Percentiles rank a stretch among this genome's conserved stretches.
These are phyloP conservation scores for Sparus aurata DNA, from an alignment of 2,797 vertebrate species.

Conservation along the genomic window DNA sequence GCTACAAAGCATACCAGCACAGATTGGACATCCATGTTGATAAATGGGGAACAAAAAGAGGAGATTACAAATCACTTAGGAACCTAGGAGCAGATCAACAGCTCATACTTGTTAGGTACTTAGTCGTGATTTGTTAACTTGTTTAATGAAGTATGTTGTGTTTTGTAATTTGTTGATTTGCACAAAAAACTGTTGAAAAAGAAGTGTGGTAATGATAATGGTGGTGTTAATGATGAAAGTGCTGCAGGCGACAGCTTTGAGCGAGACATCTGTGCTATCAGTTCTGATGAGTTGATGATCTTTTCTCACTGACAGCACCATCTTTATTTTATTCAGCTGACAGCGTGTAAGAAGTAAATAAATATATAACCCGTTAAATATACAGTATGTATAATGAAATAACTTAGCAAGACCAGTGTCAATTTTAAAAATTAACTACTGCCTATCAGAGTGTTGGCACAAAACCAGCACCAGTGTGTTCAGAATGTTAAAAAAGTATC, in stretches of 20 bases:
- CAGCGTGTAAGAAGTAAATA: slow-evolving; percentile 10
- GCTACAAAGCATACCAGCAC: background rate
- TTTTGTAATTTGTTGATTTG: slow-evolving; percentile 69
- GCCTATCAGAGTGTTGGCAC: background rate
- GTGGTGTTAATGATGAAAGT: slow-evolving; percentile 51
- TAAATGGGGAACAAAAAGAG: background rate
- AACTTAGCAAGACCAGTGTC: background rate
- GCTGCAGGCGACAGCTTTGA: slow-evolving; percentile 43
- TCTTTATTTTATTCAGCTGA: slow-evolving; percentile 31
- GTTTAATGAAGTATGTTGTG: slow-evolving; percentile 63
- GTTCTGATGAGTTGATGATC: slow-evolving; percentile 22
- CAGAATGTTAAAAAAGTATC: slow-evolving; percentile 12
- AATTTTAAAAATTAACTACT: background rate
- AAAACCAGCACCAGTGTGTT: background rate
- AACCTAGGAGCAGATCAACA: slow-evolving; percentile 33
- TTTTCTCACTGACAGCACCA: slow-evolving; percentile 24
- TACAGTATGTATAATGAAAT: background rate
- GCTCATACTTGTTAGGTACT: slow-evolving; percentile 43
- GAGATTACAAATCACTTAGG: background rate
- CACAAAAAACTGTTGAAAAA: slow-evolving; percentile 24
- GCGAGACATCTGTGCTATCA: slow-evolving; percentile 53
- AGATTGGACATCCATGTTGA: background rate
- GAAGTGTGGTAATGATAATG: slow-evolving; percentile 63
- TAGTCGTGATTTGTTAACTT: slow-evolving; percentile 70
- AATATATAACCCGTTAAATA: background rate